Base-by-base conservation (phyloP, 2,888 invertebrate species). In the Emmelina monodactyla region DNA sequence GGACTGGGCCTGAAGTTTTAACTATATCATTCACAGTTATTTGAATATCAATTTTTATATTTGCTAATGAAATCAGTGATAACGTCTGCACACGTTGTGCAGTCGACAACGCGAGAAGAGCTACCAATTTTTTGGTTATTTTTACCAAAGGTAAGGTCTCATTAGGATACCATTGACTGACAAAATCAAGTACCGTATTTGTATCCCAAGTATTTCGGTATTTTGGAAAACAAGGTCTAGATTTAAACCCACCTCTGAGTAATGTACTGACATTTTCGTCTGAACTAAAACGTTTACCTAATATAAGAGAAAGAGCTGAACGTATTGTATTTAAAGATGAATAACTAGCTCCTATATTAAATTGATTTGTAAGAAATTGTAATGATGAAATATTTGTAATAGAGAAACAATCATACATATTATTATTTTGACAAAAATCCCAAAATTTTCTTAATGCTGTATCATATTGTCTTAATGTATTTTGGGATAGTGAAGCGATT, bases 391-490 rank as follows among this genome's bases (percentile, higher is more conserved):
- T n/a, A 15, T 5, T n/a, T 12, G 31, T 3, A 16, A 16, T 13
- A 12, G 6, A 31, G 2, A 31, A 16, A 16, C 16, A 14, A 31
- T 31, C 16, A n/a, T n/a, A n/a, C n/a, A n/a, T n/a, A 14, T 31
- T 15, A 11, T 31, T 14, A 16, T 10, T 31, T n/a, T 5, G 3
- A 16, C 31, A 31, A 11, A 10, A 31, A 11, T 7, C 2, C 16
- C 31, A 31, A 10, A 7, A 16, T 11, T 31, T 14, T 16, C 3
- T 15, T 7, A 16, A 16, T 16, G 16, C 14, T n/a, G 25, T 32
- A 32, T 32, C 14, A 25, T 31, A 31, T 31, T 31, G 31, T 14
- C n/a, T 31, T 16, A 31, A 16, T n/a, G 31, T 31, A 11, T 16
- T 25, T 6, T 12, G 16, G n/a, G 33, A 33, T 9, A 33, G 25